A percentile compares a stretch with the other conserved stretches of the same genome.
Conservation (phyloP, 2,113 vertebrate genomes). For the Cyanistes caeruleus region DNA sequence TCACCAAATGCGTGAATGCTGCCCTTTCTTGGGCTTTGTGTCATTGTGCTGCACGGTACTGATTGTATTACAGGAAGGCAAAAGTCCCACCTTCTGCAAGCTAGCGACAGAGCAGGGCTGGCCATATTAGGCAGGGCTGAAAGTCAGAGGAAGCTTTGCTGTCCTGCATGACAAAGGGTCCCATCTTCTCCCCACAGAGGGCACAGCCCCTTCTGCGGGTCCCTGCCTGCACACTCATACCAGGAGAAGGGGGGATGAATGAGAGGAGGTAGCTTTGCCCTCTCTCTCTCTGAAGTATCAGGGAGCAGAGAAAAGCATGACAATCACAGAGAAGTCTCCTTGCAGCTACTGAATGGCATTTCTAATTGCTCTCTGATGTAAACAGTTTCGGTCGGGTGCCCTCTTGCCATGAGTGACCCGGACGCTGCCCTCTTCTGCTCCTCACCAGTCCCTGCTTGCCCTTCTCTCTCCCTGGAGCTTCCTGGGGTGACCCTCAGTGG, state of each 20-base stretch:
- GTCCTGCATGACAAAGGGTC: neutral
- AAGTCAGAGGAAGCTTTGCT: neutral
- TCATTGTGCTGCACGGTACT: neutral
- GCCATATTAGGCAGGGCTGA: neutral
- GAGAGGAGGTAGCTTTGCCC: neutral
- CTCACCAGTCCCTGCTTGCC: neutral
- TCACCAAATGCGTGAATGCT: neutral
- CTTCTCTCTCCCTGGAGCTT: neutral
- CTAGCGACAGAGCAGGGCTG: neutral
- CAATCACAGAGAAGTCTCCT: neutral
- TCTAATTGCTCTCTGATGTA: neutral
- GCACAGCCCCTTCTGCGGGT: accelerated
- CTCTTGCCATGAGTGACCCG: neutral
- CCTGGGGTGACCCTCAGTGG: neutral
- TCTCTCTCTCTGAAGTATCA: neutral
- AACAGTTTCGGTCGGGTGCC: neutral
- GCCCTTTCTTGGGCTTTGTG: neutral
- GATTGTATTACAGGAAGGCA: neutral
- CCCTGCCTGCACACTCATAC: accelerated
- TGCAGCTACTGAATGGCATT: neutral
- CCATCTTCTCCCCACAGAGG: neutral
- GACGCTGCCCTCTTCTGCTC: neutral
- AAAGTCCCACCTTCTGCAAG: neutral
- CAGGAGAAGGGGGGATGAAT: neutral
- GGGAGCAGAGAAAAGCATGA: neutral